phyloP scores from a whole-genome alignment of 1,140 invertebrate species.

The Eriocheir sinensis region DNA sequence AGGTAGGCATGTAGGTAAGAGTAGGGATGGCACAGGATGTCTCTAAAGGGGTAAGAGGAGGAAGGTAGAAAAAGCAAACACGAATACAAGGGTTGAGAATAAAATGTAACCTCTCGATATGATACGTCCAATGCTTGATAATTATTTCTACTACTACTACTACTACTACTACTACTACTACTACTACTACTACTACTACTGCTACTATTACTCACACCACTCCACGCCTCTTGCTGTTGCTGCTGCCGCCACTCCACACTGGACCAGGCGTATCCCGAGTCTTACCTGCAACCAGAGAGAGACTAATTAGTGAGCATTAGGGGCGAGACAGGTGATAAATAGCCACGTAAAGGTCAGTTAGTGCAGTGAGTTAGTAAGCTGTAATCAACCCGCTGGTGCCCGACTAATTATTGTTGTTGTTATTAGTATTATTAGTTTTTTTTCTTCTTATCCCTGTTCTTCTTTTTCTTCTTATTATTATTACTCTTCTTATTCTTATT shows the following conservation, averaged over 20 bases:
- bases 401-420: too few relatives aligned
- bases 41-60: background rate
- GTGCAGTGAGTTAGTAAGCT: background rate
- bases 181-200: constrained; percentile 24
- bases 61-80: background rate
- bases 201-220: background rate
- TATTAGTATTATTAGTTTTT: background rate
- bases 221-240: background rate
- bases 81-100: background rate
- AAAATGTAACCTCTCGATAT: background rate
- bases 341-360: background rate
- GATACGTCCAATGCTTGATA: too few relatives aligned
- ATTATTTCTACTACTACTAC: background rate
- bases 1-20: background rate
- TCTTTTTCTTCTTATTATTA: too few relatives aligned
- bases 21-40: background rate
- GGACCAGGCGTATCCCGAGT: background rate
- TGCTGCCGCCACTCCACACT: background rate
- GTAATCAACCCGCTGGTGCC: background rate
- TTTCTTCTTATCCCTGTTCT: too few relatives aligned
- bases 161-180: constrained; percentile 25
- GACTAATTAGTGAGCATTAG: constrained; percentile 10
- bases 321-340: background rate
- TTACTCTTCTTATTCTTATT: too few relatives aligned
- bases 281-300: constrained; percentile 18